Evolutionary conservation across 2,797 vertebrate species (phyloP).

Genomic region (Ibycter americanus): DNA sequence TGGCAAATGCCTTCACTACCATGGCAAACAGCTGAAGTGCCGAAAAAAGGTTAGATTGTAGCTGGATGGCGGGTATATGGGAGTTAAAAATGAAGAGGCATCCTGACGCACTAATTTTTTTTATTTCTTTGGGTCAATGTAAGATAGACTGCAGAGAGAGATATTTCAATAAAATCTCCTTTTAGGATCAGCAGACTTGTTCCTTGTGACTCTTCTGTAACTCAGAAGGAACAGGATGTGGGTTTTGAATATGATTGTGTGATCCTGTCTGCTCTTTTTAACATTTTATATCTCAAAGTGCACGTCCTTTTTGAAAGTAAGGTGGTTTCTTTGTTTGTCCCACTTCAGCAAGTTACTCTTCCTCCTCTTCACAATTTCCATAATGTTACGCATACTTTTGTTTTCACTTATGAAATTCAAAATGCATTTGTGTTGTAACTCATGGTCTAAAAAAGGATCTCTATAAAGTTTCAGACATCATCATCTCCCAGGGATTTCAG

Average conservation of each 20-base stretch:
- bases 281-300: background rate
- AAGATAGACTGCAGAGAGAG: background rate
- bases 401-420: background rate
- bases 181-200: background rate
- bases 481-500: conserved; percentile 39
- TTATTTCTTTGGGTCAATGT: background rate
- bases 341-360: background rate
- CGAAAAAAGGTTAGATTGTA: background rate
- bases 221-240: conserved; percentile 31
- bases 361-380: background rate
- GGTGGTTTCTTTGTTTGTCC: background rate
- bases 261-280: background rate
- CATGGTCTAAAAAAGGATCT: conserved; percentile 27
- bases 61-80: background rate
- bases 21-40: background rate
- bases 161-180: background rate
- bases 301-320: background rate
- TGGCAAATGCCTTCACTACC: background rate
- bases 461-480: conserved; percentile 6
- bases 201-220: conserved; percentile 26
- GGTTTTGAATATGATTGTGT: conserved; percentile 34
- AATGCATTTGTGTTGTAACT: background rate
- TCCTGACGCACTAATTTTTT: background rate
- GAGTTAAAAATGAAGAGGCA: background rate
- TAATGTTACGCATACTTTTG: background rate